Evolutionary conservation across 2,113 vertebrate species (phyloP).

Genomic region (Pituophis catenifer): DNA sequence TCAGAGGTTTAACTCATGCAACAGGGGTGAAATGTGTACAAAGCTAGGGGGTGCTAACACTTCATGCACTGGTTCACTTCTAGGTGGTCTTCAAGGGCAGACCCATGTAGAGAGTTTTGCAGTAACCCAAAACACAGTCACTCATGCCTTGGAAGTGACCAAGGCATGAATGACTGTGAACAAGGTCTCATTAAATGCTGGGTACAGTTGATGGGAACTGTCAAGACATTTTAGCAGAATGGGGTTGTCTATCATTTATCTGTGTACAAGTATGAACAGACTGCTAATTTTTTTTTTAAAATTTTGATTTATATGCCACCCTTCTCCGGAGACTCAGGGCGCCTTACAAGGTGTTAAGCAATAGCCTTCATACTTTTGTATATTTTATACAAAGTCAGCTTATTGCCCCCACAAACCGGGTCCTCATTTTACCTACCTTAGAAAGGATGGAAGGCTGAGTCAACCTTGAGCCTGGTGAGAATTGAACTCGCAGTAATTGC

Average conservation of each 20-base stretch:
- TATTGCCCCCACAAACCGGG: too few relatives aligned
- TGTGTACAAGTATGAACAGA: not conserved
- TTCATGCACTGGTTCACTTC: not conserved
- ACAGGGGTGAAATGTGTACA: not conserved
- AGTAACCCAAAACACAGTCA: not conserved
- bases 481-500: too few relatives aligned
- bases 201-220: not conserved
- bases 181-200: not conserved
- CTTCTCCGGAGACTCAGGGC: too few relatives aligned
- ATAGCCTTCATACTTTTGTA: too few relatives aligned
- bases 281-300: not conserved
- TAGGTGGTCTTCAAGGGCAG: not conserved
- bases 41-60: not conserved
- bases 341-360: too few relatives aligned
- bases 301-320: too few relatives aligned
- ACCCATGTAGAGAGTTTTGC: not conserved
- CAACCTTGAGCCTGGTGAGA: too few relatives aligned
- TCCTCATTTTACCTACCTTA: too few relatives aligned
- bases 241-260: not conserved
- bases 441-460: too few relatives aligned
- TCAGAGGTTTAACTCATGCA: not conserved
- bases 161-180: not conserved
- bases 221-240: not conserved
- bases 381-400: too few relatives aligned
- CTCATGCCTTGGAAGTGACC: not conserved